Evolutionary conservation across 1,140 invertebrate species (phyloP), one percentile per base, ranked within the genome.

Genomic region (Aphidius ervi): DNA sequence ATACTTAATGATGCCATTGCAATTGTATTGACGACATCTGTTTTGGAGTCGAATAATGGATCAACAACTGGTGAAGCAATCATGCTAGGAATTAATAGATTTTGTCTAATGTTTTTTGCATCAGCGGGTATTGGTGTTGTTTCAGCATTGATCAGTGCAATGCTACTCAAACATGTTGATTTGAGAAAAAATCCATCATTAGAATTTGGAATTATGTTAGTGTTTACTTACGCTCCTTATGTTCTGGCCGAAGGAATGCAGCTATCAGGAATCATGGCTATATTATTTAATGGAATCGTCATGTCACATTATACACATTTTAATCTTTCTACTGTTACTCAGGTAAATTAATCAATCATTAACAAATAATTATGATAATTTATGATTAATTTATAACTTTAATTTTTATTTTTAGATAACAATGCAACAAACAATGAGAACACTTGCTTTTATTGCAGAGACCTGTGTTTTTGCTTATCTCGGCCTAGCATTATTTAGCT

Each of bases 281-380:
- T 99, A 70, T 81, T 99, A 62, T 98, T 99, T 74, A 97, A 95
- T 82, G 97, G 97, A 4, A 95, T 99, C 72, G 95, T 98, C 0
- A 99, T 99, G 97, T 98, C 96, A 1, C 97, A 99, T 77, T 99
- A 99, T 71, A 99, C 97, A 16, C 97, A 99, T 83, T 96, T 94
- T 69, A 99, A 99, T 79, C 80, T 99, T 10, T 99, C 97, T 2
- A 97, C 97, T 20, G 91, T 99, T 5, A 97, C 97, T 9, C 97
- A 99, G 23, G 23, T 31, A 31, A 31, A 31, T 31, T 31, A 31
- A 3, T 31, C 23, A 31, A 31, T 31, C 23, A 31, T 31, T 31
- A 31, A 31, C 4, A 3, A 31, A 31, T 31, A 31, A 31, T 31
- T 1, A 4, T 31, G 23, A 31, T 31, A 31, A 31, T 31, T 31